A percentile compares a stretch with the other conserved stretches of the same genome.
Conservation (phyloP, 2,888 invertebrate genomes). For the Dynastes hyllus region DNA sequence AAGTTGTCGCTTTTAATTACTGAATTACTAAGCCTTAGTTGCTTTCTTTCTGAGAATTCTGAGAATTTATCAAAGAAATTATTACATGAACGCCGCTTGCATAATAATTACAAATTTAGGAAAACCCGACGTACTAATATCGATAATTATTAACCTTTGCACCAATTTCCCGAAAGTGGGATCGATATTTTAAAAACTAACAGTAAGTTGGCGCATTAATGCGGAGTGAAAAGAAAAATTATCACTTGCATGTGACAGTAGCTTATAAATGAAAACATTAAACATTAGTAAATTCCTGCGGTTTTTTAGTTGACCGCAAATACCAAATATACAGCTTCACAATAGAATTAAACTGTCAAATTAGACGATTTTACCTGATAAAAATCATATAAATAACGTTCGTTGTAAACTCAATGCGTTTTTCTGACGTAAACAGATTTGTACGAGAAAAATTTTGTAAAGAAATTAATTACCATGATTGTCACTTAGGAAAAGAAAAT, state of each 20-base stretch:
- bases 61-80: slow-evolving; percentile 1
- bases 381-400: not conserved
- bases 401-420: not conserved
- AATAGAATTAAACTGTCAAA: not conserved
- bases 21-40: too few species aligned
- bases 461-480: slow-evolving; percentile 33
- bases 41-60: not conserved
- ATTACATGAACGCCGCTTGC: not conserved
- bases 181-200: too few species aligned
- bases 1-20: too few species aligned
- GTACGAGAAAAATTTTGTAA: not conserved
- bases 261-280: not conserved
- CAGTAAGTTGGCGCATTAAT: too few species aligned
- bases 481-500: not conserved
- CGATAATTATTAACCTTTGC: not conserved
- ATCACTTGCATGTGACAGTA: not conserved
- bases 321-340: not conserved
- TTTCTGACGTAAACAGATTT: slow-evolving; percentile 21
- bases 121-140: not conserved
- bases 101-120: not conserved
- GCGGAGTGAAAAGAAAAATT: too few species aligned
- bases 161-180: not conserved
- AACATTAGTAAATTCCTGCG: not conserved
- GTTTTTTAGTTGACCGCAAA: not conserved
- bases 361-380: slow-evolving; percentile 15